A percentile compares a stretch with the other conserved stretches of the same genome.
phyloP scores from a whole-genome alignment of 2,113 vertebrate genomes.

The Cacatua alba region DNA sequence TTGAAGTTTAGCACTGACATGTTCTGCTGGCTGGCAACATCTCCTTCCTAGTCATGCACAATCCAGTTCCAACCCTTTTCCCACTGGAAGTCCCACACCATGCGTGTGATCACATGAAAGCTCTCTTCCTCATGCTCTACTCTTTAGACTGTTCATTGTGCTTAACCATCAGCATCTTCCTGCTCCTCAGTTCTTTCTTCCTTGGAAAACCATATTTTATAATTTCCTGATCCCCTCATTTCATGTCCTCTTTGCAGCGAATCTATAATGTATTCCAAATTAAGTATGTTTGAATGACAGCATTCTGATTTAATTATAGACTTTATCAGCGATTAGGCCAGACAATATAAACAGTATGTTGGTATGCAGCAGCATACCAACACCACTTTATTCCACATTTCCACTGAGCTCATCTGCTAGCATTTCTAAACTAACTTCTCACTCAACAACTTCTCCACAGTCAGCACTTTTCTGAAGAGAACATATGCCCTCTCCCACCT shows the following conservation, averaged over 20 bases:
- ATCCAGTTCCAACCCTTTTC: neutral
- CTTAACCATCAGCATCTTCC: neutral
- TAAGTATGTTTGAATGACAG: slow-evolving; percentile 56
- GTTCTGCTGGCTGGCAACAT: neutral
- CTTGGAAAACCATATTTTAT: neutral
- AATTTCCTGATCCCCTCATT: neutral
- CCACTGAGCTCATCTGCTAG: neutral
- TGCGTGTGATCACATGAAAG: rapidly evolving
- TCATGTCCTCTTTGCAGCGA: neutral
- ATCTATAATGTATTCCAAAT: slow-evolving; percentile 62
- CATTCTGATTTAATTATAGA: slow-evolving; percentile 50
- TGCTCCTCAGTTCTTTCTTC: neutral
- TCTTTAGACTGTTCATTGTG: neutral
- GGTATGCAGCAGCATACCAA: neutral
- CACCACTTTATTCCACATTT: neutral
- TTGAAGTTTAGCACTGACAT: neutral
- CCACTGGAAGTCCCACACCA: neutral
- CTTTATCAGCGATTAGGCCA: slow-evolving; percentile 47
- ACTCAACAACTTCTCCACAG: neutral
- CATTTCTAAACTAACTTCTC: neutral
- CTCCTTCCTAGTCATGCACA: neutral
- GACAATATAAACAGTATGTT: slow-evolving; percentile 11
- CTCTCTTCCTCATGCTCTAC: neutral
- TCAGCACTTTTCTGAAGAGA: neutral
- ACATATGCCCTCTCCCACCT: neutral